Conservation (phyloP, 2,797 vertebrate genomes). For the Serranus cabrilla region DNA sequence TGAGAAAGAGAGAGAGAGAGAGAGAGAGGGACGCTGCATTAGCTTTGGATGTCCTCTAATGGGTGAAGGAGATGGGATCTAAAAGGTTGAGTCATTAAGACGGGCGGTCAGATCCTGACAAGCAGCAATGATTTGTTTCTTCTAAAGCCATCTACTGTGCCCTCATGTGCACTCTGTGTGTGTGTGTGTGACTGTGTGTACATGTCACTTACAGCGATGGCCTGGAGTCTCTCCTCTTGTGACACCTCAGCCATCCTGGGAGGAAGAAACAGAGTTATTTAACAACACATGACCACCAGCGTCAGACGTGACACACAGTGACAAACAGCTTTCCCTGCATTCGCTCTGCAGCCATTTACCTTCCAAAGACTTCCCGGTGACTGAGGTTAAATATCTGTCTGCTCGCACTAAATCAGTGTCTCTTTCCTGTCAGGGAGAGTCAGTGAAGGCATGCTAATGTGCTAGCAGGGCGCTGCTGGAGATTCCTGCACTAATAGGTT, state of each 20-base stretch:
- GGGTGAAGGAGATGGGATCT: slow-evolving; percentile 66
- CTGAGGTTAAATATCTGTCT: slow-evolving; percentile 65
- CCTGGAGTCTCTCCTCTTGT: slow-evolving; percentile 95
- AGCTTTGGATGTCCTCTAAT: slow-evolving; percentile 65
- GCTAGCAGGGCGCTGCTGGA: slow-evolving; percentile 67
- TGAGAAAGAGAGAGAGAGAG: no score
- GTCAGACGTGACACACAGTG: slow-evolving; percentile 14
- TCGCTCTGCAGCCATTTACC: slow-evolving; percentile 36
- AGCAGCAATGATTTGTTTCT: slow-evolving; percentile 57
- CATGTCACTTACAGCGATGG: slow-evolving; percentile 92
- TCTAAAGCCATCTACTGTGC: slow-evolving; percentile 27
- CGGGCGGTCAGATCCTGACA: slow-evolving; percentile 54
- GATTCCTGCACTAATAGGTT: slow-evolving; percentile 82
- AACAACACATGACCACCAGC: slow-evolving; percentile 20
- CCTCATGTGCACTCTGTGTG: slow-evolving; percentile 45
- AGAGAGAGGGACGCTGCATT: slow-evolving; percentile 52
- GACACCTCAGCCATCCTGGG: slow-evolving; percentile 90
- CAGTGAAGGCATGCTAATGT: slow-evolving; percentile 72
- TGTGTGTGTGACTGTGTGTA: slow-evolving; percentile 16
- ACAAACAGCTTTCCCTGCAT: slow-evolving; percentile 36
- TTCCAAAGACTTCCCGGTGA: slow-evolving; percentile 49
- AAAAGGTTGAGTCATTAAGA: slow-evolving; percentile 77
- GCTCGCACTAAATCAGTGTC: slow-evolving; percentile 59
- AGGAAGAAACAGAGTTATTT: slow-evolving; percentile 24
- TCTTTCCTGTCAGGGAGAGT: slow-evolving; percentile 58